Evolutionary conservation across 1,140 invertebrate genomes (phyloP).

Genomic region (Drosophila prosaltans): DNA sequence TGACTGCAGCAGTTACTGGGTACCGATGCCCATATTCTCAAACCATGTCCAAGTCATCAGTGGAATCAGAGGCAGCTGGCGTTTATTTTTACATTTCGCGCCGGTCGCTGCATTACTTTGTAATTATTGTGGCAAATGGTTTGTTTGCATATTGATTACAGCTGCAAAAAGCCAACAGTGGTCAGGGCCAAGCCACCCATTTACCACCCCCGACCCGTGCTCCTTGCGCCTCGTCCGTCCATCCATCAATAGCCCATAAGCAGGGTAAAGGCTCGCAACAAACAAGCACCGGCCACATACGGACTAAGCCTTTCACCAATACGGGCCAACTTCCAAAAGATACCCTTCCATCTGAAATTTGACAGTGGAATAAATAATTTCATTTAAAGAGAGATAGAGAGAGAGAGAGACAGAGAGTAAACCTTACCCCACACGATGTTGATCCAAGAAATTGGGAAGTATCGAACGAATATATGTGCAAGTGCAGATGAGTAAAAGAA

Average conservation of each 20-base stretch:
- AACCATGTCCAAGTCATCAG: conserved; percentile 55
- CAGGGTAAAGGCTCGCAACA: conserved; percentile 17
- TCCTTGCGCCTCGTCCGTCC: neutral
- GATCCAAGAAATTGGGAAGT: conserved; percentile 20
- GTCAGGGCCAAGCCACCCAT: conserved; percentile 10
- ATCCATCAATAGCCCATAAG: conserved; percentile 16
- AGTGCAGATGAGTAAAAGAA: conserved; percentile 22
- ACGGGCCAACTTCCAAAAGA: conserved; percentile 26
- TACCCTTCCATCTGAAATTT: conserved; percentile 21
- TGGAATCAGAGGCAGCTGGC: conserved; percentile 62
- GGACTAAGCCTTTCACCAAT: conserved; percentile 23
- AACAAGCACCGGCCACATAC: conserved; percentile 20
- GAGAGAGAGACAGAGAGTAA: neutral
- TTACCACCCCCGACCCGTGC: neutral
- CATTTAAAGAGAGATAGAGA: neutral
- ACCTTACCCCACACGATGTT: conserved; percentile 16
- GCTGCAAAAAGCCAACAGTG: conserved; percentile 69
- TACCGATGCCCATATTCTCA: conserved; percentile 11
- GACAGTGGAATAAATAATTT: neutral
- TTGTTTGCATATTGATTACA: conserved; percentile 81
- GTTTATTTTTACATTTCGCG: conserved; percentile 76
- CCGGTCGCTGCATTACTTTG: conserved; percentile 71
- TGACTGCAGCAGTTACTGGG: neutral
- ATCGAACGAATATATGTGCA: conserved; percentile 21
- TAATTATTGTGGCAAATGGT: conserved; percentile 80